These are phyloP conservation scores for Dasypus novemcinctus DNA, from an alignment of 2,113 vertebrate species.

Conservation along the genomic window DNA sequence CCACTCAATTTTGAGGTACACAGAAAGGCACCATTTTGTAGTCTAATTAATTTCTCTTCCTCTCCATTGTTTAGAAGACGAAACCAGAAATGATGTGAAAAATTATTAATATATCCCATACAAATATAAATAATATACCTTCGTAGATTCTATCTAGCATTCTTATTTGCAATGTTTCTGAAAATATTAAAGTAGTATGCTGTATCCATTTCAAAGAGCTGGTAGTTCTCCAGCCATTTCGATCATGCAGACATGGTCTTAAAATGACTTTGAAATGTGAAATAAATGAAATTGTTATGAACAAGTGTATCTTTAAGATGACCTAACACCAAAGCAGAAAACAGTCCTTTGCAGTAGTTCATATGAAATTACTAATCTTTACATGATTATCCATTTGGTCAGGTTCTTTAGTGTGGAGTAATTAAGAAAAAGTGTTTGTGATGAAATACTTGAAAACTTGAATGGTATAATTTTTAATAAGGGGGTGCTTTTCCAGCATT, in stretches of 20 bases:
- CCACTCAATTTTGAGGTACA: background rate
- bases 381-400: background rate
- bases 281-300: background rate
- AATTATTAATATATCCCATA: background rate
- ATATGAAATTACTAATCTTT: background rate
- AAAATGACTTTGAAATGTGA: constrained; percentile 36
- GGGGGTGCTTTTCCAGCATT: background rate
- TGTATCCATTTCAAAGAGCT: background rate
- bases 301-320: background rate
- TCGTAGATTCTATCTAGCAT: background rate
- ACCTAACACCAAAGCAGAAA: background rate
- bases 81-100: background rate
- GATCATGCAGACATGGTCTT: background rate
- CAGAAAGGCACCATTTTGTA: background rate
- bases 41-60: background rate
- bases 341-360: background rate
- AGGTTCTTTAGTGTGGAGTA: background rate
- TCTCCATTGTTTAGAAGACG: background rate
- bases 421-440: background rate
- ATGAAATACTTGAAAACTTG: background rate
- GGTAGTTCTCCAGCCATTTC: background rate
- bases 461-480: background rate
- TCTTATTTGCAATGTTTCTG: constrained; percentile 22
- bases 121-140: background rate
- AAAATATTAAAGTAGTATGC: background rate